Base-by-base conservation (phyloP, 1,140 invertebrate genomes). In the Pseudachorutes palmiensis region DNA sequence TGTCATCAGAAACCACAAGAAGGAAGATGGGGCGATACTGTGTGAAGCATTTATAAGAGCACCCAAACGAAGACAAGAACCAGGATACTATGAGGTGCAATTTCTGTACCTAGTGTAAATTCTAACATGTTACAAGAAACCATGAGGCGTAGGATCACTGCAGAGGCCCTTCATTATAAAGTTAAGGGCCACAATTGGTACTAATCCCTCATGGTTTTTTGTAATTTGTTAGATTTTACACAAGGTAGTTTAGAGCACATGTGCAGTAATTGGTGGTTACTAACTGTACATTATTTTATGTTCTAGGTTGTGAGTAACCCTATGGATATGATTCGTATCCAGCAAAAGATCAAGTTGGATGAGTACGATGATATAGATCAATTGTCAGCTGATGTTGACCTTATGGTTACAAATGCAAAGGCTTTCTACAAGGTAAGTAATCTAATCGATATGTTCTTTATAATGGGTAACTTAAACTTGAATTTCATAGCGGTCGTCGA, bases 331-430 rank as follows among this genome's bases (percentile, higher is more conserved):
- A 78, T 96, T 28, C 89, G 92, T 81, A 91, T 96, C 26, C 94
- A 97, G 79, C 94, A 97, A 76, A 97, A 97, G 80, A 78, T 98
- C 19, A 96, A 94, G 83, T 95, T 91, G 16, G 94, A 97, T 74
- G 91, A 92, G 69, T 95, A 95, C 80, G 86, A 90, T 71, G 90
- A 93, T 76, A 83, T 95, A 71, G 90, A 93, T 48, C 91, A 95
- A 75, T 82, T 97, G 68, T 85, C 89, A 68, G 81, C 83, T 36
- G 93, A 97, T 79, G 86, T 96, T 75, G 90, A 93, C 76, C 79
- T 94, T 33, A 82, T 97, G 73, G 87, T 94, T 14, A 90, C 86
- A 67, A 96, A 97, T 83, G 90, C 92, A 0, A 94, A 94, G 78
- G 87, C 88, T 1, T 94, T 96, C 81, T 98, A 97, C 77, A 95